phyloP scores from a whole-genome alignment of 2,888 invertebrate genomes.

The Diaprepes abbreviatus region DNA sequence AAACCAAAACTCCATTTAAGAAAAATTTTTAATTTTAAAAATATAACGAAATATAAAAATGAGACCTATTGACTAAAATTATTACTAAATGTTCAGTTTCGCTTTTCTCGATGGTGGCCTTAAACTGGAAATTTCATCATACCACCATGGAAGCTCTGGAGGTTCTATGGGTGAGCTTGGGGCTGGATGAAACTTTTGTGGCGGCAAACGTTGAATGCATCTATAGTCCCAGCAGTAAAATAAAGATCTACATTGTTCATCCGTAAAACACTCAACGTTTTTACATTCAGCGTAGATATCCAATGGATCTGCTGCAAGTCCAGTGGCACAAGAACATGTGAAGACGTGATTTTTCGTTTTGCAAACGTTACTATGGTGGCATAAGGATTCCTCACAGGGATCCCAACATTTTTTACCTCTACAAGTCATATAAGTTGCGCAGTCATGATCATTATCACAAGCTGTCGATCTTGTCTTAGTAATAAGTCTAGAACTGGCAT shows the following conservation, averaged over 20 bases:
- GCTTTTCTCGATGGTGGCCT: not conserved
- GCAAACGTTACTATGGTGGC: slow-evolving; percentile 38
- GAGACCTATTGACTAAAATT: too few species aligned
- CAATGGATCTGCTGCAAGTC: slow-evolving; percentile 22
- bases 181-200: not conserved
- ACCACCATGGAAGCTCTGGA: slow-evolving; percentile 42
- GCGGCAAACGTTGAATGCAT: too few species aligned
- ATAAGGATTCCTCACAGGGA: slow-evolving; percentile 37
- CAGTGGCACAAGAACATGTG: slow-evolving; percentile 28
- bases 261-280: slow-evolving; percentile 37
- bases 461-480: not conserved
- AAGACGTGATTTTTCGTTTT: slow-evolving; percentile 22
- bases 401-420: slow-evolving; percentile 40
- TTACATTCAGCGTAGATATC: slow-evolving; percentile 39
- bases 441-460: slow-evolving; percentile 33
- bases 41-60: too few species aligned
- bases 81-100: too few species aligned
- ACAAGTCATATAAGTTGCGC: slow-evolving; percentile 20
- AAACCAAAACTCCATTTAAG: too few species aligned
- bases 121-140: slow-evolving; percentile 34
- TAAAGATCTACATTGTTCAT: slow-evolving; percentile 27
- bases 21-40: too few species aligned
- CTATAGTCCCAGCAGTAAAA: too few species aligned
- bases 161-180: not conserved
- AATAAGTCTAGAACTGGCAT: not conserved